phyloP scores from a whole-genome alignment of 1,140 invertebrate species.

The Pogonus chalceus region DNA sequence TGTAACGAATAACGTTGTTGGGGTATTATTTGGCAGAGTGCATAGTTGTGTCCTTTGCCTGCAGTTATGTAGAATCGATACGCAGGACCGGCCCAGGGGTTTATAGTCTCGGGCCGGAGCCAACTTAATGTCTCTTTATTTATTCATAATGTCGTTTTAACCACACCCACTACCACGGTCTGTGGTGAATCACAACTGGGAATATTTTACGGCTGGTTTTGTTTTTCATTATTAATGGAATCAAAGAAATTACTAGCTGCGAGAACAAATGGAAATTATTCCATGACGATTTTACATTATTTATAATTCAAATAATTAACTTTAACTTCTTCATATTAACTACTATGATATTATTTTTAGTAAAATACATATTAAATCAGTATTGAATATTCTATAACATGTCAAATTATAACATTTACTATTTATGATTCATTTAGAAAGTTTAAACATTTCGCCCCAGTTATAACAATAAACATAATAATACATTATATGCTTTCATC shows the following conservation, averaged over 20 bases:
- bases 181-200: not conserved
- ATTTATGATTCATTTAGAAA: too few relatives aligned
- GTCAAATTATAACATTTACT: too few relatives aligned
- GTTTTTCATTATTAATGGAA: not conserved
- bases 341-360: too few relatives aligned
- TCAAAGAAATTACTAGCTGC: not conserved
- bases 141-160: not conserved
- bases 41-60: not conserved
- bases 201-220: not conserved
- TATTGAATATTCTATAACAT: too few relatives aligned
- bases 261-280: not conserved
- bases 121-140: slow-evolving; percentile 5
- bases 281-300: not conserved
- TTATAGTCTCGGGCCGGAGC: not conserved
- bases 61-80: slow-evolving; percentile 4
- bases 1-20: not conserved
- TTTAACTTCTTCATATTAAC: too few relatives aligned
- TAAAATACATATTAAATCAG: too few relatives aligned
- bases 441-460: too few relatives aligned
- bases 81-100: not conserved
- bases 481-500: too few relatives aligned
- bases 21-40: not conserved
- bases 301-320: not conserved
- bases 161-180: not conserved
- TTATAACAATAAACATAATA: too few relatives aligned